phyloP scores from a whole-genome alignment of 2,113 vertebrate genomes.

The Polyodon spathula region DNA sequence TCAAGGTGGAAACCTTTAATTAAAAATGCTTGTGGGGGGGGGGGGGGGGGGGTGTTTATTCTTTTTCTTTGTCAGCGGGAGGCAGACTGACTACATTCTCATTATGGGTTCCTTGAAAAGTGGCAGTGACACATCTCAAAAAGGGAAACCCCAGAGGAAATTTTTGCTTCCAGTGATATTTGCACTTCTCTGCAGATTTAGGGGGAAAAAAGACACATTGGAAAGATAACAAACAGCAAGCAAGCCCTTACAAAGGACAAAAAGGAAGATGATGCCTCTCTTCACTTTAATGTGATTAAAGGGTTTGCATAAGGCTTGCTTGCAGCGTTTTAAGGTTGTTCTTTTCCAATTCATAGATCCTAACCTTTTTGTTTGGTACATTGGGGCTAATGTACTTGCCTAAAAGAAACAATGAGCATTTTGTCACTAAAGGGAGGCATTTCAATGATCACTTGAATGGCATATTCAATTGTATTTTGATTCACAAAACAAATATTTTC shows the following conservation, averaged over 20 bases:
- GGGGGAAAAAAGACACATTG: neutral
- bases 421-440: neutral
- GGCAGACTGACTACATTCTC: neutral
- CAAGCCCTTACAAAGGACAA: too few species aligned
- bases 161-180: neutral
- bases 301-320: conserved; percentile 1
- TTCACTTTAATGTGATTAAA: neutral
- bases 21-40: too few species aligned
- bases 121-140: neutral
- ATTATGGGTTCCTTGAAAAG: neutral
- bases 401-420: neutral
- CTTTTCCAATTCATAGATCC: neutral
- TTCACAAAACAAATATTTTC: too few species aligned
- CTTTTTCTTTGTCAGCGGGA: neutral
- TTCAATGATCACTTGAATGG: too few species aligned
- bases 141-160: conserved; percentile 1
- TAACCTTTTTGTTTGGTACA: conserved; percentile 4
- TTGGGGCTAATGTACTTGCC: neutral
- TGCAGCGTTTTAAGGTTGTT: neutral
- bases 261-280: neutral
- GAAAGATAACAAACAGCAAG: too few species aligned
- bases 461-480: too few species aligned
- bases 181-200: neutral
- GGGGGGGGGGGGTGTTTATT: too few species aligned
- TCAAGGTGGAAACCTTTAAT: too few species aligned